Percentiles rank a stretch among this genome's conserved stretches.
These are phyloP conservation scores for Semotilus atromaculatus DNA, from an alignment of 2,797 vertebrate species.

Conservation along the genomic window DNA sequence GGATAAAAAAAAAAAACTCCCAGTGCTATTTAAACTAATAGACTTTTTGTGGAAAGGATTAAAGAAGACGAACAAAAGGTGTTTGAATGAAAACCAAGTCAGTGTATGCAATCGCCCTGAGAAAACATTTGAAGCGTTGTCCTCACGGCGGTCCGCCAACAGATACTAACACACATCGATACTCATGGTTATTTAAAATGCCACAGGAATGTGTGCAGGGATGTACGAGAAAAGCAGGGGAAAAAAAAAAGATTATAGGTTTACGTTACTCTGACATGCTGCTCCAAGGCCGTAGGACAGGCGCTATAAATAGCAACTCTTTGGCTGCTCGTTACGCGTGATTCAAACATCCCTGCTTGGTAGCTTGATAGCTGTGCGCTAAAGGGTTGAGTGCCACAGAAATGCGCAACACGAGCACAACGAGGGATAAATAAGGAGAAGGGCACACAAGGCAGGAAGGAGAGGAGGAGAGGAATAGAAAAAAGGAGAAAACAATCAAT, in stretches of 20 bases:
- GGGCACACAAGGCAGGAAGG: neutral
- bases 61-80: slow-evolving; percentile 58
- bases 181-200: slow-evolving; percentile 21
- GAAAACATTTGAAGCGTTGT: neutral
- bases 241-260: slow-evolving; percentile 40
- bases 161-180: neutral
- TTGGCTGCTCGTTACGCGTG: slow-evolving; percentile 23
- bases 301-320: slow-evolving; percentile 38
- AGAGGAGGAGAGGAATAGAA: slow-evolving; percentile 1
- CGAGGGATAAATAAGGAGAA: neutral
- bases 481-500: neutral
- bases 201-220: neutral
- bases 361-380: slow-evolving; percentile 20
- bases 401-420: neutral
- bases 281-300: slow-evolving; percentile 33
- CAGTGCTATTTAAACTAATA: slow-evolving; percentile 68
- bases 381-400: slow-evolving; percentile 25
- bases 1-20: slow-evolving; percentile 60
- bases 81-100: slow-evolving; percentile 62
- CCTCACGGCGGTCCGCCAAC: neutral
- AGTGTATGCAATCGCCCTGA: neutral
- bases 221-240: neutral
- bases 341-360: slow-evolving; percentile 32
- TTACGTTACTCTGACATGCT: slow-evolving; percentile 43
- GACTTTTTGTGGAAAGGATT: slow-evolving; percentile 63